Base-by-base conservation (phyloP, 2,888 invertebrate species). In the Xanthia togata region DNA sequence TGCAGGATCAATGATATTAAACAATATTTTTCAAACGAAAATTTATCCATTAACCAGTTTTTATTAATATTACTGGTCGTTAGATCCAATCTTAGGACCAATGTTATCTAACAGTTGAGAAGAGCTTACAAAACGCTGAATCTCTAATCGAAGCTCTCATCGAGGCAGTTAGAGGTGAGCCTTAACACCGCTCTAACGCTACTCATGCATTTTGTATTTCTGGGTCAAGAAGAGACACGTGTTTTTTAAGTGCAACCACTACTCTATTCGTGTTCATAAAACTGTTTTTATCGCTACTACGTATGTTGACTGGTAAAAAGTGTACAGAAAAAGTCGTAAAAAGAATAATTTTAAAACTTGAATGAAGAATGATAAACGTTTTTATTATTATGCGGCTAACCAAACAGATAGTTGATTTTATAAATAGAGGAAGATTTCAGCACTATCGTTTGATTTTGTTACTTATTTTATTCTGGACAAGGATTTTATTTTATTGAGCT, bases 211-310 rank as follows among this genome's bases (percentile, higher is more conserved):
- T 81, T 87, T 81, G 84, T 82, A 88, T 87, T 87, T 87, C 67
- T 87, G 64, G 79, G 88, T 87, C 84, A 87, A 79, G 74, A 70
- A 41, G 79, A 35, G 64, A 88, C 88, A 87, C 82, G 88, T 87
- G 87, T 88, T 88, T 87, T 80, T 75, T 78, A 78, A 87, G 87
- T 83, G 79, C 80, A 79, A 57, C 50, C 44, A 70, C 75, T 73
- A 78, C 68, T 79, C 62, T 75, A 82, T 80, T 74, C 68, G 20
- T 35, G 83, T 71, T 62, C 55, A 74, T 83, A 72, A 78, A 82
- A 77, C 26, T 53, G 57, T 64, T 82, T n/a, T 83, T 83, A 77
- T 73, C 26, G 38, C 72, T 64, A 68, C 67, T 57, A 53, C 41
- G 38, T 60, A 55, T 73, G 73, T 82, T 69, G 60, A 72, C 31